Evolutionary conservation across 1,140 invertebrate genomes (phyloP), one percentile per base, ranked within the genome.

Genomic region (Eueides isabella): DNA sequence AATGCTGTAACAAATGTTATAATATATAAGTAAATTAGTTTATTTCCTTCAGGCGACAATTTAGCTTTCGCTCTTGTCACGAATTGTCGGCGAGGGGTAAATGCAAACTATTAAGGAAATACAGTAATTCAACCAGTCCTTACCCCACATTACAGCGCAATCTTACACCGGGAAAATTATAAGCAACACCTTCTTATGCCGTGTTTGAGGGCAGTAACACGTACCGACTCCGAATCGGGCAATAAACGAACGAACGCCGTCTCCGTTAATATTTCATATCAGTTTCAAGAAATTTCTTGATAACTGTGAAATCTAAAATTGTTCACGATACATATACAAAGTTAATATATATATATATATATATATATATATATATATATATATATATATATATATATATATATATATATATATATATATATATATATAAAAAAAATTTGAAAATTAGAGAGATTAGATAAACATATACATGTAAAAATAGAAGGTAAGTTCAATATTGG

Each of bases 91-190:
- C 86, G 83, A 83, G 85, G 74, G 90, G 88, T 92, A 92, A 92
- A 90, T 91, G 88, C 85, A 91, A 88, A 91, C 89, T 92, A 92
- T 92, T 92, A 92, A 91, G 91, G 91, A 92, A 92, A 92, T 92
- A 92, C 90, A 91, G 85, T 89, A 91, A 92, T 92, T 89, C 88
- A 80, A 85, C 67, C 84, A 87, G 83, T 85, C 89, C 89, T 91
- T 91, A 91, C 85, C 89, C 87, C 82, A 86, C 83, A 92, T 92
- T 91, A 91, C 87, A 71, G 85, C 84, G 88, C 87, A 92, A 91
- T 92, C 89, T 92, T 87, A 87, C 80, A 77, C 75, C 85, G 84
- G 84, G 81, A 72, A 92, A 92, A 91, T 92, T 92, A 92, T 91
- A 91, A 92, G 88, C 85, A 90, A 91, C 88, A 91, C 91, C 90